Evolutionary conservation across 2,888 invertebrate genomes (phyloP), one percentile per base, ranked within the genome.

Genomic region (Ethmia dodecea): DNA sequence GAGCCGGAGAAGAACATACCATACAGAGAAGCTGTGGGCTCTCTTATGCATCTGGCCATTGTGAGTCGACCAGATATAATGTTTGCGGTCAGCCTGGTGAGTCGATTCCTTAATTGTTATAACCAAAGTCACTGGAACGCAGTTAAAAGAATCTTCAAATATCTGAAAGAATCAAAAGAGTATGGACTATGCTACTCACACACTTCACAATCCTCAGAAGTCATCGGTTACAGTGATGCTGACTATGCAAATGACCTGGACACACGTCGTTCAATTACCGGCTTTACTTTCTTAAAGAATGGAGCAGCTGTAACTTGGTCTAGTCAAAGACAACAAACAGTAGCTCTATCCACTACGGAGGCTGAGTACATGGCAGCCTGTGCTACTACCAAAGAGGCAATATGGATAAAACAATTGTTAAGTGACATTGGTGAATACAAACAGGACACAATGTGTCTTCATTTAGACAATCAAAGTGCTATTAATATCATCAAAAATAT

Each of bases 31-130:
- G 47, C 39, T 8, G 40, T 45, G 0, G 47, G 45, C 5, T 47
- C 43, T 1, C 35, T 47, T 3, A 44, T 47, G 40, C 41, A 40
- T 24, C 30, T 38, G 8, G 41, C 43, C 6, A 38, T 32, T 12
- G 47, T 47, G 10, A 47, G 40, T 22, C 26, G 44, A 24, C 42
- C 47, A 5, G 43, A 47, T 13, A 47, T 44, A 1, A 41, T 43
- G 39, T 47, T 30, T 41, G 42, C 32, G 2, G 44, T 47, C 4
- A 44, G 39, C 11, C 10, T 39, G 25, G 47, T 44, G 10, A 44
- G 39, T 31, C 29, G 40, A 22, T 47, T 33, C 29, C 28, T 44
- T 0, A 31, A 43, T 30, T 29, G 35, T 31, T 39, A 43, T 28
- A 18, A 41, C 29, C 0, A 29, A 13, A 36, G 6, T 9, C 39